A percentile compares a stretch with the other conserved stretches of the same genome.
These are phyloP conservation scores for Aplodontia rufa DNA, from an alignment of 2,113 vertebrate genomes.

Conservation along the genomic window DNA sequence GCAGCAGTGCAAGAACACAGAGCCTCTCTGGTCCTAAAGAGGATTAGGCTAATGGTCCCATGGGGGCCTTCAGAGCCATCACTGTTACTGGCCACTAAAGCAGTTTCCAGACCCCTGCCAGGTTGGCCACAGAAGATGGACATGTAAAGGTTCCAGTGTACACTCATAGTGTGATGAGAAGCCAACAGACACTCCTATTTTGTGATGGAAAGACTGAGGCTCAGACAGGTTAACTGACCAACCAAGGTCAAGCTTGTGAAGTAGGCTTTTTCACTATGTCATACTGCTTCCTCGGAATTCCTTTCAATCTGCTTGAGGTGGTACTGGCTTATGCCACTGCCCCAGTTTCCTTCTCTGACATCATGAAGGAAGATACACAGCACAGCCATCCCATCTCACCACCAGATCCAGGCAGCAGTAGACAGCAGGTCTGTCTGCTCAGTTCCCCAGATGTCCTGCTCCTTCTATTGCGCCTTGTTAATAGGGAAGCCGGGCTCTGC, in stretches of 20 bases:
- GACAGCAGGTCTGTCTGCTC: too few relatives aligned
- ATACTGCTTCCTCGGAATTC: background rate
- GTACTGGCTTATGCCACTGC: background rate
- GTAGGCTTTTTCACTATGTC: background rate
- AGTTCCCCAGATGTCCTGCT: background rate
- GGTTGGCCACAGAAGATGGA: background rate
- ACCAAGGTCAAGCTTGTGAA: background rate
- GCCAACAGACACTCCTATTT: background rate
- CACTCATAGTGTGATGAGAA: background rate
- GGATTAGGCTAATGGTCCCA: background rate
- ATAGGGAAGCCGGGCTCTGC: slow-evolving; percentile 38
- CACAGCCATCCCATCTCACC: background rate
- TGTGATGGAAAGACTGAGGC: background rate
- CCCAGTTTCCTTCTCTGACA: slow-evolving; percentile 14
- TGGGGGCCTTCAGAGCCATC: background rate
- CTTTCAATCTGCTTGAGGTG: background rate
- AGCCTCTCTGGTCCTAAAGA: background rate
- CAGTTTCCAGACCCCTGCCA: background rate
- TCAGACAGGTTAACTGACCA: background rate
- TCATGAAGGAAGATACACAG: background rate
- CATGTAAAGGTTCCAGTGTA: background rate
- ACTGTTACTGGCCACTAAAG: background rate
- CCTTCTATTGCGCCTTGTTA: background rate
- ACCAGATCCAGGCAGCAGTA: background rate
- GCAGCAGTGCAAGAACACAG: background rate